Conservation (phyloP, 2,888 invertebrate species). For the Amphipoea lucens region DNA sequence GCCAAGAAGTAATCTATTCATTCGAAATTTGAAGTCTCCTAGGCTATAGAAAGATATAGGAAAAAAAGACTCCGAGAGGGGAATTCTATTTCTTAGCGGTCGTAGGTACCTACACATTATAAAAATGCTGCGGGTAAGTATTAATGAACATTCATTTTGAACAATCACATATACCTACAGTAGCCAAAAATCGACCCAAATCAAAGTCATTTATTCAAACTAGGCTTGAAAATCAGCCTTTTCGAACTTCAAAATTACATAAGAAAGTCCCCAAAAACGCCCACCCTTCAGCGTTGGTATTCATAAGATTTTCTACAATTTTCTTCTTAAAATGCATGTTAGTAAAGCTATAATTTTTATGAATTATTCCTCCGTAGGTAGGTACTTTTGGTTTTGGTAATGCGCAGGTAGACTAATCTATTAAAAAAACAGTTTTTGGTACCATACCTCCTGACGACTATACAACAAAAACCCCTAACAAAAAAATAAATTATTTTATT, state of each 20-base stretch:
- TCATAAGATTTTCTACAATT: background rate
- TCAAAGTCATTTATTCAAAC: no score
- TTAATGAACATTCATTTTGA: no score
- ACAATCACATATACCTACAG: no score
- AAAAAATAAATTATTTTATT: conserved; percentile 12
- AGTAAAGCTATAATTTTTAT: background rate
- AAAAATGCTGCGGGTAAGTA: background rate
- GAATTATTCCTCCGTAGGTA: background rate
- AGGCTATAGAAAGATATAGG: background rate
- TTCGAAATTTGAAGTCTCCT: background rate
- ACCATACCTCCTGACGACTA: background rate
- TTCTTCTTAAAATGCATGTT: background rate
- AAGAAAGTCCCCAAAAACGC: no score
- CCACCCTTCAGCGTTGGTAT: background rate
- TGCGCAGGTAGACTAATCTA: background rate
- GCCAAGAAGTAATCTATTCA: background rate
- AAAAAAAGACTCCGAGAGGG: background rate
- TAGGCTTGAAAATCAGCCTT: no score
- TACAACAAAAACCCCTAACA: background rate
- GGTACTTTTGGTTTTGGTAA: background rate
- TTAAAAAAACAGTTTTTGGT: background rate
- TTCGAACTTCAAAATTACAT: no score
- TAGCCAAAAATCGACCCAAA: no score
- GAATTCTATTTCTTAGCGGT: background rate
- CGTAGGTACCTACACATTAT: background rate